Evolutionary conservation across 2,888 invertebrate species (phyloP).

Genomic region (Hydriomena furcata): DNA sequence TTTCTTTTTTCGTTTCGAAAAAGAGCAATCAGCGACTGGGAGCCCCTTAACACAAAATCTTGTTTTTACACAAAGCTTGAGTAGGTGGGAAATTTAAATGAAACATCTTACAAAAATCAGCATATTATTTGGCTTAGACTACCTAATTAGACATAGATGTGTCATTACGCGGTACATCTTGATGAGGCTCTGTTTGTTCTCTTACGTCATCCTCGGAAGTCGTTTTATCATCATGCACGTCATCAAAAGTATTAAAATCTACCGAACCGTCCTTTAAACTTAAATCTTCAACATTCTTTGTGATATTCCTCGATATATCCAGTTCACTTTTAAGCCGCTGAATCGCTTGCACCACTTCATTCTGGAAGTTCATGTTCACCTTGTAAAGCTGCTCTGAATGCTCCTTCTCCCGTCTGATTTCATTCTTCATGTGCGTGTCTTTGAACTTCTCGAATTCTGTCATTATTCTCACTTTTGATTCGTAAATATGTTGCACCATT

Average conservation of each 20-base stretch:
- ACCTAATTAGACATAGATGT: conserved; percentile 32
- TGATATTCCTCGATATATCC: conserved; percentile 63
- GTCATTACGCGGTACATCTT: conserved; percentile 18
- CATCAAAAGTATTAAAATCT: conserved; percentile 56
- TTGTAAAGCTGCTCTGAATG: conserved; percentile 76
- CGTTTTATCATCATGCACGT: conserved; percentile 36
- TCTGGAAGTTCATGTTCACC: conserved; percentile 76
- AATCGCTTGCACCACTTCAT: conserved; percentile 72
- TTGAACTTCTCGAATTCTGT: conserved; percentile 74
- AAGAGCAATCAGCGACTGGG: no score
- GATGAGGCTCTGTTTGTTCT: conserved; percentile 18
- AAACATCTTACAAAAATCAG: conserved; percentile 17
- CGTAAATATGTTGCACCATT: conserved; percentile 76
- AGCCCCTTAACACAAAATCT: no score
- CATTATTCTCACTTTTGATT: conserved; percentile 75
- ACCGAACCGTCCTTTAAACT: conserved; percentile 52
- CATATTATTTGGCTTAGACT: conserved; percentile 28
- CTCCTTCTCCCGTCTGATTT: conserved; percentile 69
- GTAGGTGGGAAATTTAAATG: conserved; percentile 6
- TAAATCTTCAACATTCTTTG: conserved; percentile 50
- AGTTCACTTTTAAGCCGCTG: conserved; percentile 72
- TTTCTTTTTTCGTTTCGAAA: no score
- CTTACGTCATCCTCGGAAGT: conserved; percentile 36
- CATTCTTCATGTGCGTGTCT: conserved; percentile 70
- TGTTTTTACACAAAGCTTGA: background rate